These are phyloP conservation scores for Acanthopagrus latus DNA, from an alignment of 2,797 vertebrate genomes.

Conservation along the genomic window DNA sequence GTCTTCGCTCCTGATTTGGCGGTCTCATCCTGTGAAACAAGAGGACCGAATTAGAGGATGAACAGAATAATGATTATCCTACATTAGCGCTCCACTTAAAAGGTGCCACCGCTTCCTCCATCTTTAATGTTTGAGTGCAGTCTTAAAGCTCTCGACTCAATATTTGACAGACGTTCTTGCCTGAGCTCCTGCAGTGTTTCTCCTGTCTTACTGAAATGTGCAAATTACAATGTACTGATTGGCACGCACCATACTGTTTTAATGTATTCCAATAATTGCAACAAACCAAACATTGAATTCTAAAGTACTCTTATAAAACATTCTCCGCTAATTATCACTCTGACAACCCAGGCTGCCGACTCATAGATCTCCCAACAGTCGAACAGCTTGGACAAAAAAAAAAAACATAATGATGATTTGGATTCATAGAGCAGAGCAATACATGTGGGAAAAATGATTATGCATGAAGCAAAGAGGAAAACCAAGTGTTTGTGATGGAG, in stretches of 20 bases:
- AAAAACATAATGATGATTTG: background rate
- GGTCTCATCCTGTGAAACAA: constrained; percentile 82
- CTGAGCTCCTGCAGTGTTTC: constrained; percentile 59
- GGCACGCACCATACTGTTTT: constrained; percentile 57
- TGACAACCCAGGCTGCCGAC: constrained; percentile 28
- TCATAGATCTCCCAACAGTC: background rate
- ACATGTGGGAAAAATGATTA: background rate
- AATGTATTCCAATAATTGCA: constrained; percentile 70
- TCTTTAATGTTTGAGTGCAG: constrained; percentile 42
- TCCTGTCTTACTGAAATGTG: constrained; percentile 45
- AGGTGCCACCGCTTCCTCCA: constrained; percentile 22
- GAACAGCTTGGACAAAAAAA: constrained; percentile 14
- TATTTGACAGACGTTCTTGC: constrained; percentile 34
- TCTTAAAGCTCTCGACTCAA: constrained; percentile 51
- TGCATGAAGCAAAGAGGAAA: background rate
- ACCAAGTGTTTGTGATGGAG: background rate
- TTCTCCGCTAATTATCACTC: constrained; percentile 21
- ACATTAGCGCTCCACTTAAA: constrained; percentile 46
- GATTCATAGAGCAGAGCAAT: background rate
- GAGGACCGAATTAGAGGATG: constrained; percentile 34
- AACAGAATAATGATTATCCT: constrained; percentile 53
- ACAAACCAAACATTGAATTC: constrained; percentile 58
- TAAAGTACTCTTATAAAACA: constrained; percentile 46
- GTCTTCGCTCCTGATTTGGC: constrained; percentile 78
- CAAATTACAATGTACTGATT: constrained; percentile 70